These are phyloP conservation scores for Hipparchia sbordonii DNA, from an alignment of 2,888 invertebrate genomes.

Conservation along the genomic window DNA sequence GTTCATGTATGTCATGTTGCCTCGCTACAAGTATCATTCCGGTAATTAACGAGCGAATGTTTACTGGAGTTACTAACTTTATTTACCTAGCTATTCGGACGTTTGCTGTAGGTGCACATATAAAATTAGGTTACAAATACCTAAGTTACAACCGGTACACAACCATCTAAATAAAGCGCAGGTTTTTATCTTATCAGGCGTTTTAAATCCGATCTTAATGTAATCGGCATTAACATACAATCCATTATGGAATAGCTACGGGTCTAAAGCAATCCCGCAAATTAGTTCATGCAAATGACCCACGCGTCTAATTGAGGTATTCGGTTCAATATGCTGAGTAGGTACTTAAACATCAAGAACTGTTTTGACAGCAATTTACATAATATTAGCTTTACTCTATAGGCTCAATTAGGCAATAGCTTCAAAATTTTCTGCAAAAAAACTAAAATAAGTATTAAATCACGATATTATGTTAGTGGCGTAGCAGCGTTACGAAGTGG, in stretches of 20 bases:
- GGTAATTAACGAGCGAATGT: neutral
- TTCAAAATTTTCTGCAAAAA: too few relatives aligned
- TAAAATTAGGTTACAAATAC: neutral
- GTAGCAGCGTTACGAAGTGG: too few relatives aligned
- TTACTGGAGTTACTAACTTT: neutral
- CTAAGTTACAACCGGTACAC: slow-evolving; percentile 50
- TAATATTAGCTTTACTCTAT: neutral
- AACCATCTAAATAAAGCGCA: slow-evolving; percentile 1
- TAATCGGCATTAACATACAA: slow-evolving; percentile 15
- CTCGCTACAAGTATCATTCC: slow-evolving; percentile 2
- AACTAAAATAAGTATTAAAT: too few relatives aligned
- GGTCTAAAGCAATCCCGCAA: slow-evolving; percentile 24
- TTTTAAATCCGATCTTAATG: slow-evolving; percentile 19
- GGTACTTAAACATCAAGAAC: neutral
- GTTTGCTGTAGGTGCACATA: too few relatives aligned
- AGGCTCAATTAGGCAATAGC: too few relatives aligned
- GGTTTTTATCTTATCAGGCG: neutral
- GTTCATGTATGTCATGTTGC: neutral
- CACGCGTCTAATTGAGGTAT: slow-evolving; percentile 17
- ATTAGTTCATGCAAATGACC: slow-evolving; percentile 28
- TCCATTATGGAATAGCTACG: slow-evolving; percentile 25
- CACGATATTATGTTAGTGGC: too few relatives aligned
- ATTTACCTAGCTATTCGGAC: neutral
- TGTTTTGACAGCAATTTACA: slow-evolving; percentile 2
- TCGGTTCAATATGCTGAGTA: slow-evolving; percentile 14